Conservation (phyloP, 2,113 vertebrate genomes). For the Lophius piscatorius region DNA sequence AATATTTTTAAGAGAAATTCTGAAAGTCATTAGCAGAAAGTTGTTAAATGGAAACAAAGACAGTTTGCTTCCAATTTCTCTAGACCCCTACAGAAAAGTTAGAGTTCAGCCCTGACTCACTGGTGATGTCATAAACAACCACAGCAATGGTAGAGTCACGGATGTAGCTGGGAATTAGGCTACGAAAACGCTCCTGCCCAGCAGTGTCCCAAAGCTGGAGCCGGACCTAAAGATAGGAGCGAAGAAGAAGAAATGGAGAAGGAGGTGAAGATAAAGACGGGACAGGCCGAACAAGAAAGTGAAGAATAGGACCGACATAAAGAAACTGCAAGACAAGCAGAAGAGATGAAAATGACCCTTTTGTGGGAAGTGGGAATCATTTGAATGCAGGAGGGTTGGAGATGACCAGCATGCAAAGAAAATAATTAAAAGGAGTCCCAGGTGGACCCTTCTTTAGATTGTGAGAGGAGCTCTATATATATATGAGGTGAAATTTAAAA, state of each 20-base stretch:
- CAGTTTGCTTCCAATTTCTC: slow-evolving; percentile 21
- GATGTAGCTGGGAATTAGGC: slow-evolving; percentile 88
- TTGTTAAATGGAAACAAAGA: not conserved
- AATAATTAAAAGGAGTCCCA: slow-evolving; percentile 26
- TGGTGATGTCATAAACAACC: slow-evolving; percentile 89
- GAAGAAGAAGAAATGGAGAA: slow-evolving; percentile 67
- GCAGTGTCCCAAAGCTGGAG: slow-evolving; percentile 87
- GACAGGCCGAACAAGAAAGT: slow-evolving; percentile 24
- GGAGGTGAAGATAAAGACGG: slow-evolving; percentile 65
- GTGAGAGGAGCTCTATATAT: slow-evolving; percentile 5
- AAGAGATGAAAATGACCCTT: slow-evolving; percentile 43
- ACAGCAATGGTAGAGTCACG: slow-evolving; percentile 87
- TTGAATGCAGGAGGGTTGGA: slow-evolving; percentile 46
- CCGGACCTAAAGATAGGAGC: slow-evolving; percentile 80
- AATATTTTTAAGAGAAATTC: not conserved
- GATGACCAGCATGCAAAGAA: slow-evolving; percentile 44
- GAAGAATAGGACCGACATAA: slow-evolving; percentile 51
- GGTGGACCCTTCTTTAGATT: slow-evolving; percentile 39
- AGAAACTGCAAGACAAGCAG: slow-evolving; percentile 61
- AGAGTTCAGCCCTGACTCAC: slow-evolving; percentile 80
- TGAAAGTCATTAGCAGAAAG: slow-evolving; percentile 13
- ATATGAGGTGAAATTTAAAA: slow-evolving; percentile 25
- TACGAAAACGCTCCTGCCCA: slow-evolving; percentile 87
- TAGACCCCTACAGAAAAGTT: slow-evolving; percentile 52
- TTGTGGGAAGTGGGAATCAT: slow-evolving; percentile 49